These are phyloP conservation scores for Fukomys damarensis DNA, from an alignment of 2,113 vertebrate genomes.

Conservation along the genomic window DNA sequence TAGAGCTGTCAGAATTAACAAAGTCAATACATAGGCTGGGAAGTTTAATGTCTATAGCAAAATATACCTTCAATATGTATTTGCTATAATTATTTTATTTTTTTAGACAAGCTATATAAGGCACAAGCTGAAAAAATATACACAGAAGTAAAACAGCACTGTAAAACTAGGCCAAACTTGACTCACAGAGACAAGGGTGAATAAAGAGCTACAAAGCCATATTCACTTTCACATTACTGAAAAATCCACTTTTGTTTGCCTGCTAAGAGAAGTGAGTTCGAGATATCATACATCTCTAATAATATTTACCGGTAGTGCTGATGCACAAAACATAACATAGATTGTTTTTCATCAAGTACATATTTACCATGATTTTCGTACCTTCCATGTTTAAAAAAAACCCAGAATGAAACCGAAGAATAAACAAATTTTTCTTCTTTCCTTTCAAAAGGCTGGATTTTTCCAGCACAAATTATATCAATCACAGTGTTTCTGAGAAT, in stretches of 20 bases:
- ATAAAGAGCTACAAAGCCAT: constrained; percentile 29
- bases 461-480: background rate
- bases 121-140: background rate
- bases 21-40: background rate
- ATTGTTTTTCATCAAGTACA: background rate
- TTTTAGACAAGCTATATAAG: background rate
- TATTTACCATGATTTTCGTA: constrained; percentile 26
- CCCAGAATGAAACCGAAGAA: constrained; percentile 27
- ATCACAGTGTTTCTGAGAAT: background rate
- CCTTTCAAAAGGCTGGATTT: background rate
- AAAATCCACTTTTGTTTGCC: constrained; percentile 46
- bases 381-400: background rate
- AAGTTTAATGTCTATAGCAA: background rate
- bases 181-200: background rate
- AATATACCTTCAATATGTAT: background rate
- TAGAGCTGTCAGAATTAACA: background rate
- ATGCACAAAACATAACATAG: background rate
- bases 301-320: background rate
- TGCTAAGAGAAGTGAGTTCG: constrained; percentile 50
- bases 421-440: background rate
- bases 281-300: background rate
- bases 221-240: constrained; percentile 38
- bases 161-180: background rate
- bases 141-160: background rate
- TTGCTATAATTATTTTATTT: background rate